A percentile compares a stretch with the other conserved stretches of the same genome.
Conservation (phyloP, 1,140 invertebrate genomes). For the Centruroides sculpturatus region DNA sequence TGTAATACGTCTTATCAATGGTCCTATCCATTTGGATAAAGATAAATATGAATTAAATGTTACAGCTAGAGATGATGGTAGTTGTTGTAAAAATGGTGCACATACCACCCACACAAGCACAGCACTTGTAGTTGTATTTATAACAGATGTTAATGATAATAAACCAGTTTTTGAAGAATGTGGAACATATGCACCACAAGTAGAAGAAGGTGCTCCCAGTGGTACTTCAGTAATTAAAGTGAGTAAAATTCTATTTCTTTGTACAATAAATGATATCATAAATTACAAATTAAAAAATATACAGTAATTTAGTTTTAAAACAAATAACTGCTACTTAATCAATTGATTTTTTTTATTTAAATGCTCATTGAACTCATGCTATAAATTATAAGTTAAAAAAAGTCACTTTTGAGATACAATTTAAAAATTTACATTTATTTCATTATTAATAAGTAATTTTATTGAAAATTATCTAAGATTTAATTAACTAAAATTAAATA, state of each 20-base stretch:
- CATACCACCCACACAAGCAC: slow-evolving; percentile 76
- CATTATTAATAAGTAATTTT: too few relatives aligned
- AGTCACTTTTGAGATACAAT: too few relatives aligned
- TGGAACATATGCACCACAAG: slow-evolving; percentile 76
- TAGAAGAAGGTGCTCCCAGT: slow-evolving; percentile 71
- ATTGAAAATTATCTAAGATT: too few relatives aligned
- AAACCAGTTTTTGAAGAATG: slow-evolving; percentile 89
- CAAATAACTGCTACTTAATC: too few relatives aligned
- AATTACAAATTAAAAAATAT: too few relatives aligned
- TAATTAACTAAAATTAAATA: too few relatives aligned
- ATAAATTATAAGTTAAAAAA: too few relatives aligned
- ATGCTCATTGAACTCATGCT: too few relatives aligned
- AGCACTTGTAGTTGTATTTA: slow-evolving; percentile 90
- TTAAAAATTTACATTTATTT: too few relatives aligned
- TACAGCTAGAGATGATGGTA: slow-evolving; percentile 83
- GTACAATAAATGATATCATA: too few relatives aligned
- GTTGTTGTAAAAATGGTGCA: slow-evolving; percentile 75
- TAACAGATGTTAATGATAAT: slow-evolving; percentile 91
- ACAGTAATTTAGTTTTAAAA: too few relatives aligned
- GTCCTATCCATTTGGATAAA: slow-evolving; percentile 60
- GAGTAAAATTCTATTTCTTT: slow-evolving; percentile 29
- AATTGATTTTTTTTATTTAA: too few relatives aligned
- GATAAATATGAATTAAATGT: slow-evolving; percentile 85
- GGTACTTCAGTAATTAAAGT: slow-evolving; percentile 70
- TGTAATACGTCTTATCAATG: slow-evolving; percentile 73